Evolutionary conservation across 2,888 invertebrate genomes (phyloP).

Genomic region (Polydrusus tereticollis): DNA sequence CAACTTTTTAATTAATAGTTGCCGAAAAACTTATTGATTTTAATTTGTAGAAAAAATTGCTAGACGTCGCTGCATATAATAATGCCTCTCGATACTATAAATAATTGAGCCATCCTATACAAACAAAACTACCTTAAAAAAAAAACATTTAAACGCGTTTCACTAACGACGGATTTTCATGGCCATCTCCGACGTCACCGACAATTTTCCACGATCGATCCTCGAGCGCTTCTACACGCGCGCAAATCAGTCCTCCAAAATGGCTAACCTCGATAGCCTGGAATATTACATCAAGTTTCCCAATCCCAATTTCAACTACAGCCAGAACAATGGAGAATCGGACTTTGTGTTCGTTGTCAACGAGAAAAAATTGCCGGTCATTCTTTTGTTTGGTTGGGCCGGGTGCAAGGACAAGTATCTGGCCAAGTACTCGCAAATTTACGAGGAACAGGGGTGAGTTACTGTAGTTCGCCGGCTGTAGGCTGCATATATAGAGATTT

Average conservation of each 20-base stretch:
- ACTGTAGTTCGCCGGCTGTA: background rate
- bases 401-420: slow-evolving; percentile 84
- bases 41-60: too few species aligned
- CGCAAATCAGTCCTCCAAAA: slow-evolving; percentile 50
- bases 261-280: slow-evolving; percentile 68
- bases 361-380: slow-evolving; percentile 76
- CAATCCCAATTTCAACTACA: slow-evolving; percentile 67
- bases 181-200: slow-evolving; percentile 27
- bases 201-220: slow-evolving; percentile 26
- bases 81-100: background rate
- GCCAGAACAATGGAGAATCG: slow-evolving; percentile 56
- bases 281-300: slow-evolving; percentile 77
- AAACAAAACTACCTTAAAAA: background rate
- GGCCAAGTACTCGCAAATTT: slow-evolving; percentile 83
- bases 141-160: background rate
- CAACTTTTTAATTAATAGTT: too few species aligned
- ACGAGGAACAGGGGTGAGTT: slow-evolving; percentile 81
- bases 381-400: slow-evolving; percentile 83
- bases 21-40: too few species aligned
- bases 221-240: slow-evolving; percentile 8
- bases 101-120: slow-evolving; percentile 10
- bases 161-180: slow-evolving; percentile 21
- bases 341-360: slow-evolving; percentile 72
- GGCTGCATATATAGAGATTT: background rate
- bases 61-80: too few species aligned